Evolutionary conservation across 2,113 vertebrate species (phyloP).

Genomic region (Dipodomys merriami): DNA sequence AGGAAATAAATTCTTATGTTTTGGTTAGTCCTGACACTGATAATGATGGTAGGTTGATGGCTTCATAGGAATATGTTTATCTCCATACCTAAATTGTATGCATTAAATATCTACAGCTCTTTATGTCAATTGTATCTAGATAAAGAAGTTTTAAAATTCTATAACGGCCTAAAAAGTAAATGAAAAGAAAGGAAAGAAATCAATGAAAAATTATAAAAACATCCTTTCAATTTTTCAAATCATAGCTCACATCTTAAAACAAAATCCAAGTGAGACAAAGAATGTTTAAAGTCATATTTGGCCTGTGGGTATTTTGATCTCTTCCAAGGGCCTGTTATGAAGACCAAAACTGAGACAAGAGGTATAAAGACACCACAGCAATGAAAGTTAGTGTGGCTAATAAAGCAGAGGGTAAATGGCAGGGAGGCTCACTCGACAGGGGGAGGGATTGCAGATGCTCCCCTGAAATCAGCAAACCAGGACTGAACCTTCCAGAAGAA

Average conservation of each 20-base stretch:
- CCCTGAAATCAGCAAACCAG: not conserved
- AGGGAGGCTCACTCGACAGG: not conserved
- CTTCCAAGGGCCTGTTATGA: not conserved
- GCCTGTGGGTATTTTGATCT: not conserved
- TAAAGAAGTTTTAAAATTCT: not conserved
- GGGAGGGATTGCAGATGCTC: fast-evolving
- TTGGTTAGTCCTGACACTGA: not conserved
- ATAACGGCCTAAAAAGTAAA: not conserved
- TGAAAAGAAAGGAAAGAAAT: not conserved
- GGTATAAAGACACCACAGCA: not conserved
- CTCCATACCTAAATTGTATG: not conserved
- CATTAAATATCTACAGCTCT: not conserved
- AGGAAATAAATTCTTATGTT: constrained; percentile 12
- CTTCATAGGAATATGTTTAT: not conserved
- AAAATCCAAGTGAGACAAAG: not conserved
- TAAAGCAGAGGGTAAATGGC: not conserved
- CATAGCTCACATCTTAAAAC: not conserved
- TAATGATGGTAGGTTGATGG: not conserved
- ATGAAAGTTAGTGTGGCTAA: not conserved
- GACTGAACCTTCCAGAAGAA: not conserved
- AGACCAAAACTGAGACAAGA: not conserved
- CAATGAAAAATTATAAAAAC: not conserved
- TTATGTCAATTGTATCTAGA: not conserved
- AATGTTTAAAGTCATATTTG: not conserved
- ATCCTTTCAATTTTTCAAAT: not conserved